phyloP scores from a whole-genome alignment of 2,888 invertebrate species.

The Sesia bembeciformis region DNA sequence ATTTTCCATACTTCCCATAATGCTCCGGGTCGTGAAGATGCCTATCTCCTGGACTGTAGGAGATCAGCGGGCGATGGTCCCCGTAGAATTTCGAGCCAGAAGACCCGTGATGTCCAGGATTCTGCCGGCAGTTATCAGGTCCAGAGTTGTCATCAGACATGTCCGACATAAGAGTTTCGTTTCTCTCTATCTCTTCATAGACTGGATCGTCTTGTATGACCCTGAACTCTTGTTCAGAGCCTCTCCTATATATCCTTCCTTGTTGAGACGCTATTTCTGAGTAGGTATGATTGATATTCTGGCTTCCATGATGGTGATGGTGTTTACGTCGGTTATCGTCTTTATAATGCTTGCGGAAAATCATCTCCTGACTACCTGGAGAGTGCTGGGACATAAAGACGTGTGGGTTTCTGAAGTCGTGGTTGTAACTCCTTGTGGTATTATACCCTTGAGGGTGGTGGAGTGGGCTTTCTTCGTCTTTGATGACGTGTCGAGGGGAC shows the following conservation, averaged over 20 bases:
- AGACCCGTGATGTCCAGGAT: constrained; percentile 71
- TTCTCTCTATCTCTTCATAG: constrained; percentile 86
- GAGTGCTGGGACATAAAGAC: constrained; percentile 67
- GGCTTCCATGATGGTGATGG: constrained; percentile 71
- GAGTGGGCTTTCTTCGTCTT: constrained; percentile 58
- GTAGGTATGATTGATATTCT: constrained; percentile 82
- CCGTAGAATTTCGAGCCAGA: constrained; percentile 82
- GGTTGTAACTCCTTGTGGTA: constrained; percentile 63
- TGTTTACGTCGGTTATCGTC: constrained; percentile 59
- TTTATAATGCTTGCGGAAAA: constrained; percentile 61
- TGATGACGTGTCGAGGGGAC: constrained; percentile 58
- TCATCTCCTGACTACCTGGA: constrained; percentile 64
- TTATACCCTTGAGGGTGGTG: constrained; percentile 59
- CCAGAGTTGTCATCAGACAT: constrained; percentile 82
- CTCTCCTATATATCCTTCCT: constrained; percentile 64
- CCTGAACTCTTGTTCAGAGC: constrained; percentile 72
- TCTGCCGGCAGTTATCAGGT: constrained; percentile 80
- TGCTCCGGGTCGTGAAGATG: constrained; percentile 64
- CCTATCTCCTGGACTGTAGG: constrained; percentile 81
- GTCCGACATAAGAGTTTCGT: constrained; percentile 83
- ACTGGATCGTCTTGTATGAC: constrained; percentile 83
- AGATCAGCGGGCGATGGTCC: constrained; percentile 86
- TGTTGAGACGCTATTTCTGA: constrained; percentile 78
- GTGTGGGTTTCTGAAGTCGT: constrained; percentile 63
- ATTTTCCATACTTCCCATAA: constrained; percentile 65